Conservation (phyloP, 2,797 vertebrate genomes). For the Brachyalestes nurse region DNA sequence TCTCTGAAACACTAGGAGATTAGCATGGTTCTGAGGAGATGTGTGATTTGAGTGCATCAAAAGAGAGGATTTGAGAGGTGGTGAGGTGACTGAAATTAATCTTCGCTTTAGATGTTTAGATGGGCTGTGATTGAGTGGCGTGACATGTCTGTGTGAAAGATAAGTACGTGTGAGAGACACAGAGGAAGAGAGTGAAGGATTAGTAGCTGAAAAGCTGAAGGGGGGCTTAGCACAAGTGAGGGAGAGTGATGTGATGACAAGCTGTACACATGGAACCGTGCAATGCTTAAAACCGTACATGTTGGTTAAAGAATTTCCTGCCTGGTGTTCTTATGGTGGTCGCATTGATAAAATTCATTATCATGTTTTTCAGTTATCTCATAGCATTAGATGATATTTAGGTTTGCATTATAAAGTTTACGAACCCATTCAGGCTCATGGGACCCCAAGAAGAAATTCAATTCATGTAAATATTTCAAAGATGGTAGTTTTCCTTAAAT, state of each 20-base stretch:
- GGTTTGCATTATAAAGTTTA: too few species aligned
- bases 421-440: too few species aligned
- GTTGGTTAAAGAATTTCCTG: not conserved
- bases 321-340: not conserved
- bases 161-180: conserved; percentile 39
- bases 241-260: conserved; percentile 7
- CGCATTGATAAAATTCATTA: not conserved
- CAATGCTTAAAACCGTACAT: too few species aligned
- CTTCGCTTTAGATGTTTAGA: conserved; percentile 52
- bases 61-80: conserved; percentile 43
- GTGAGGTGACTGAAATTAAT: conserved; percentile 54
- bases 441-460: too few species aligned
- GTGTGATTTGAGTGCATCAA: conserved; percentile 19
- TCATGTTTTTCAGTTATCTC: not conserved
- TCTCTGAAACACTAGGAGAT: not conserved
- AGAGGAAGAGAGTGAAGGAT: conserved; percentile 13
- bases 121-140: conserved; percentile 44
- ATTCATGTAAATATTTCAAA: too few species aligned
- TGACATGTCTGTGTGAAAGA: conserved; percentile 41
- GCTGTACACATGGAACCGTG: too few species aligned
- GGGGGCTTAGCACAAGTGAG: conserved; percentile 31
- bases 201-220: conserved; percentile 41
- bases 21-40: not conserved
- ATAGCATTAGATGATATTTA: too few species aligned
- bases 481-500: too few species aligned